Conservation (phyloP, 2,888 invertebrate species). For the Dasysyrphus albostriatus region DNA sequence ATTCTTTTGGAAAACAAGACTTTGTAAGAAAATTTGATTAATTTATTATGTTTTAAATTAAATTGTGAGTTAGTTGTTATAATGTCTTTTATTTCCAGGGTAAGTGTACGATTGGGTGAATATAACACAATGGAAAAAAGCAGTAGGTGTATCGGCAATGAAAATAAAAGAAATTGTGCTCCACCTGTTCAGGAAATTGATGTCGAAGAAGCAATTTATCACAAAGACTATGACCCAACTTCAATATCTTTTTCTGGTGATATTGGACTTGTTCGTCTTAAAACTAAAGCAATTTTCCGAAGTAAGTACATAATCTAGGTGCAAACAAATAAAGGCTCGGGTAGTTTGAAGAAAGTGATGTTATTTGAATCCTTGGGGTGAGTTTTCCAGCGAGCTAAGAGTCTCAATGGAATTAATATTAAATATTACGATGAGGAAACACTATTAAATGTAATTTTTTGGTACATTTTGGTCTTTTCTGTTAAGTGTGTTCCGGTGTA, state of each 20-base stretch:
- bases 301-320: conserved; percentile 46
- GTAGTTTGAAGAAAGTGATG: too few relatives aligned
- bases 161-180: conserved; percentile 79
- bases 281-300: conserved; percentile 78
- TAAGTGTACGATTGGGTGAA: conserved; percentile 83
- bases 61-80: too few relatives aligned
- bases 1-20: conserved; percentile 43
- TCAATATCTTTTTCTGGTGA: conserved; percentile 84
- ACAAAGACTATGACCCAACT: conserved; percentile 84
- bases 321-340: too few relatives aligned
- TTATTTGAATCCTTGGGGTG: too few relatives aligned
- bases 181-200: conserved; percentile 82
- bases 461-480: too few relatives aligned
- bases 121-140: conserved; percentile 79
- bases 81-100: conserved; percentile 76
- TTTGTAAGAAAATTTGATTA: conserved; percentile 59
- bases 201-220: conserved; percentile 82
- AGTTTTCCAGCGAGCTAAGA: too few relatives aligned
- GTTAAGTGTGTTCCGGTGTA: too few relatives aligned
- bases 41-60: background rate
- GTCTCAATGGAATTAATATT: too few relatives aligned
- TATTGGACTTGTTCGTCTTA: conserved; percentile 85
- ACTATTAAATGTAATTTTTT: too few relatives aligned
- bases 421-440: too few relatives aligned
- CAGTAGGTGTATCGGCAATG: conserved; percentile 79